A percentile compares a stretch with the other conserved stretches of the same genome.
Evolutionary conservation across 1,140 invertebrate species (phyloP).

Genomic region (Kradibia gibbosae): DNA sequence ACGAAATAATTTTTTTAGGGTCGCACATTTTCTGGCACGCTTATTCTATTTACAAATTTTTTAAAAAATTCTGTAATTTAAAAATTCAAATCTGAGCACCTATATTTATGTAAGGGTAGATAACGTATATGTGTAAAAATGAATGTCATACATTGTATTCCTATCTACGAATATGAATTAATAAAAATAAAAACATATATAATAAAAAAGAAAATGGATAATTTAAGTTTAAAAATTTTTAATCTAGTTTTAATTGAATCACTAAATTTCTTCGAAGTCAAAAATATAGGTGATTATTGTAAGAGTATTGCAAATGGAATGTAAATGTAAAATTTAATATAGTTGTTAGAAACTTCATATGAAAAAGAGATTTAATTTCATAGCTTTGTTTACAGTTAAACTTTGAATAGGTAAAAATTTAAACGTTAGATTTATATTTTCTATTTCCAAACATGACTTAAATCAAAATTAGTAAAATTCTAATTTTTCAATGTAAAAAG

Average conservation of each 20-base stretch:
- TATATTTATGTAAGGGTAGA: too few relatives aligned
- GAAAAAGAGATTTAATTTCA: conserved; percentile 15
- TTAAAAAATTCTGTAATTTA: too few relatives aligned
- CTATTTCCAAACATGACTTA: not conserved
- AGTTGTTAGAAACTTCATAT: conserved; percentile 3
- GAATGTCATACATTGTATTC: too few relatives aligned
- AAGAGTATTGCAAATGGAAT: conserved; percentile 9
- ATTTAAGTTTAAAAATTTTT: not conserved
- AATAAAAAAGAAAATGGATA: too few relatives aligned
- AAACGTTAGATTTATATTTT: conserved; percentile 7
- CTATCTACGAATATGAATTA: too few relatives aligned
- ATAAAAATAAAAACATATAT: too few relatives aligned
- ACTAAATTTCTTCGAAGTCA: not conserved
- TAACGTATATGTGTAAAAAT: too few relatives aligned
- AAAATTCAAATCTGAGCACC: too few relatives aligned
- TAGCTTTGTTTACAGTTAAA: conserved; percentile 22
- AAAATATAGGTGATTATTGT: conserved; percentile 15
- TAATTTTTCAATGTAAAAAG: not conserved
- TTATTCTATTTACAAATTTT: too few relatives aligned
- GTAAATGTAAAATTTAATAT: conserved; percentile 5
- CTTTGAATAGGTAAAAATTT: conserved; percentile 14
- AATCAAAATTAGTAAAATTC: not conserved
- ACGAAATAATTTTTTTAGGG: too few relatives aligned
- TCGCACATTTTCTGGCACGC: too few relatives aligned
- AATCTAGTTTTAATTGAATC: not conserved